A percentile compares a stretch with the other conserved stretches of the same genome.
These are phyloP conservation scores for Helobdella robusta DNA, from an alignment of 2,888 invertebrate genomes.

Conservation along the genomic window DNA sequence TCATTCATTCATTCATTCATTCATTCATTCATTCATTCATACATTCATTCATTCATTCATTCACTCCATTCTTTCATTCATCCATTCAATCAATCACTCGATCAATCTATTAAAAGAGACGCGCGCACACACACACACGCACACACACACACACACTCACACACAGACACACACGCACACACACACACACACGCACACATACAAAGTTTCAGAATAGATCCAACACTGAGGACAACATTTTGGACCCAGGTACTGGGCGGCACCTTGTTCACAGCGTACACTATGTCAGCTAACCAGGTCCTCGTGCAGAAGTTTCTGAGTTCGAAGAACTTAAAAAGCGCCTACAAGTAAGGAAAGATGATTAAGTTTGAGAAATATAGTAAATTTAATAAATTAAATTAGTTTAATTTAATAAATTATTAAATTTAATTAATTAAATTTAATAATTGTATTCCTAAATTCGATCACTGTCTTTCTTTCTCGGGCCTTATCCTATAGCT, in stretches of 20 bases:
- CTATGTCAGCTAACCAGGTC: not conserved
- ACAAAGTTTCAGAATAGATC: not conserved
- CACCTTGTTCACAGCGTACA: not conserved
- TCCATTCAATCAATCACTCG: too few species aligned
- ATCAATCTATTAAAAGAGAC: too few species aligned
- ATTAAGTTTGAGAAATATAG: not conserved
- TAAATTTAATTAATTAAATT: not conserved
- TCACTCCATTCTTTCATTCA: too few species aligned
- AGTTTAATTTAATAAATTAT: not conserved
- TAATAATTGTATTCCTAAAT: constrained; percentile 45
- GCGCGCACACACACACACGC: too few species aligned
- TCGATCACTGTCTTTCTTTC: constrained; percentile 79
- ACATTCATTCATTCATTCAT: too few species aligned
- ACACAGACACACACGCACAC: too few species aligned
- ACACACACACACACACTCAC: too few species aligned
- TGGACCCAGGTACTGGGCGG: not conserved
- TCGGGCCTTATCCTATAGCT: constrained; percentile 56
- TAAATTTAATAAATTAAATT: too few species aligned
- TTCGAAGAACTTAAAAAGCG: not conserved
- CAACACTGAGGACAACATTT: not conserved
- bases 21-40: too few species aligned
- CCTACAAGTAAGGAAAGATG: not conserved
- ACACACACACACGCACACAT: too few species aligned
- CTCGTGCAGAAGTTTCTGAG: not conserved
- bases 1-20: too few species aligned